phyloP scores from a whole-genome alignment of 2,888 invertebrate genomes.

The Parelbella ahira region DNA sequence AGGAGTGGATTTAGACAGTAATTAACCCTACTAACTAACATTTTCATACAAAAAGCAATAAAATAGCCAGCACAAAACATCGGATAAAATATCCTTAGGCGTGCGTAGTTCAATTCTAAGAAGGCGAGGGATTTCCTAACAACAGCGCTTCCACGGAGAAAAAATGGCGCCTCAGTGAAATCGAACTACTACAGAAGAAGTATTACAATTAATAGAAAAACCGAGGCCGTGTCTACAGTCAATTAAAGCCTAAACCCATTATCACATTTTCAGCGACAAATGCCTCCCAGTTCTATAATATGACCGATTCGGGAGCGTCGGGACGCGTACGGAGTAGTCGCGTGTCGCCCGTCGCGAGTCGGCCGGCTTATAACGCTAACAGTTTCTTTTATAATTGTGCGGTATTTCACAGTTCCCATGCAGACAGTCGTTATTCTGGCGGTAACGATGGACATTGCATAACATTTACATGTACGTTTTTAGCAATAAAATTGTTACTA shows the following conservation, averaged over 20 bases:
- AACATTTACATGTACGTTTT: no score
- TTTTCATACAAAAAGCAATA: constrained; percentile 29
- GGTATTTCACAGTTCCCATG: constrained; percentile 47
- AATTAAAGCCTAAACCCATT: constrained; percentile 75
- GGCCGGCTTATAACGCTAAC: constrained; percentile 40
- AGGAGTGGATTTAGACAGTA: constrained; percentile 75
- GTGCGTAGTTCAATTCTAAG: constrained; percentile 1
- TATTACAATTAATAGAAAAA: constrained; percentile 27
- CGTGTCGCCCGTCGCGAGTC: constrained; percentile 36
- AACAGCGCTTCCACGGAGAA: no score
- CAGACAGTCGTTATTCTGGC: background rate
- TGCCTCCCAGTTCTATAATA: constrained; percentile 43
- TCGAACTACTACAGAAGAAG: constrained; percentile 21
- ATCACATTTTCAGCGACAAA: constrained; percentile 60
- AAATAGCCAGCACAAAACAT: constrained; percentile 29
- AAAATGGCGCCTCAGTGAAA: constrained; percentile 4
- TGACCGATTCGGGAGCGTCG: constrained; percentile 42
- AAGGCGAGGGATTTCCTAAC: constrained; percentile 2
- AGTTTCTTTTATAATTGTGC: constrained; percentile 65
- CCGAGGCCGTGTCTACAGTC: constrained; percentile 47
- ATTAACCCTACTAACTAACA: constrained; percentile 59
- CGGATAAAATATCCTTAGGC: constrained; percentile 25
- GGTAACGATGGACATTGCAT: no score
- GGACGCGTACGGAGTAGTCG: constrained; percentile 9
- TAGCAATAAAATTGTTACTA: no score